Conservation (phyloP, 2,113 vertebrate species). For the Oryzias curvinotus region DNA sequence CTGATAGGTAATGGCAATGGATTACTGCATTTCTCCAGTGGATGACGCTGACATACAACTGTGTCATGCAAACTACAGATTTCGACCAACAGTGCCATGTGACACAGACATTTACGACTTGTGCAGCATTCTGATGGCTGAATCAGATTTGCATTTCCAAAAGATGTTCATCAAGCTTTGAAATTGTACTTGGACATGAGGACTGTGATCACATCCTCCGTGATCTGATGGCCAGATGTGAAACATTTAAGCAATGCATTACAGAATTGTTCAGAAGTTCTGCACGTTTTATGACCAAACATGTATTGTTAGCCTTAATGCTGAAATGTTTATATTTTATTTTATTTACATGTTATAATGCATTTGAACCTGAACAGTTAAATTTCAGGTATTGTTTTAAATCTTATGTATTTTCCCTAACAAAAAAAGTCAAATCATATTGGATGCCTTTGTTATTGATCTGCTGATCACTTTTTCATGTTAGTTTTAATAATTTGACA, state of each 20-base stretch:
- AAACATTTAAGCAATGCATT: no score
- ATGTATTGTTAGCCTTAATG: no score
- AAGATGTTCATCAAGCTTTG: no score
- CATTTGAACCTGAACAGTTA: neutral
- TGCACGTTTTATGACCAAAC: no score
- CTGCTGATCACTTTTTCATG: neutral
- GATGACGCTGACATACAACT: neutral
- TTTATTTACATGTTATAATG: no score
- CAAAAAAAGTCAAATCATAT: neutral
- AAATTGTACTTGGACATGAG: no score
- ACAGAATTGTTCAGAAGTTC: no score
- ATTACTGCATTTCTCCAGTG: neutral
- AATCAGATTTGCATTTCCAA: no score
- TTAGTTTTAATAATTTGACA: neutral
- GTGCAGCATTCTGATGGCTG: neutral
- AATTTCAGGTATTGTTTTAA: neutral
- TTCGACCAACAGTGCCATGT: neutral
- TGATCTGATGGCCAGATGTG: no score
- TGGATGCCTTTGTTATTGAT: neutral
- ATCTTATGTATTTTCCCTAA: neutral
- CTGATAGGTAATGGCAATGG: neutral
- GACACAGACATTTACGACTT: conserved; percentile 13
- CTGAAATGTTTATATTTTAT: no score
- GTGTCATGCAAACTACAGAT: neutral
- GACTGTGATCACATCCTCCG: no score